Evolutionary conservation across 2,797 vertebrate genomes (phyloP).

Genomic region (Capromys pilorides): DNA sequence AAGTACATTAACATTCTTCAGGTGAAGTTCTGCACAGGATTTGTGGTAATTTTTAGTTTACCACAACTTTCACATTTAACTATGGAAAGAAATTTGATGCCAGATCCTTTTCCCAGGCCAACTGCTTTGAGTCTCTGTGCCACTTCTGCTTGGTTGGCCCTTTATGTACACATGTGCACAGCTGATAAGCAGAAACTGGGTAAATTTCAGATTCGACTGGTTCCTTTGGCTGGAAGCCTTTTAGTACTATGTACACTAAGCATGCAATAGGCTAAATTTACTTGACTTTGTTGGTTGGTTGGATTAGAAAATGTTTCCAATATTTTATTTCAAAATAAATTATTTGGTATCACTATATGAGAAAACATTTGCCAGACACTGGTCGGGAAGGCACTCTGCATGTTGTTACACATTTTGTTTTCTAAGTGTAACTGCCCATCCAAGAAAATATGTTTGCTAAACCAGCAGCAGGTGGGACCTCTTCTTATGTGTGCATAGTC

Average conservation of each 20-base stretch:
- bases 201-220: neutral
- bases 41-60: neutral
- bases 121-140: neutral
- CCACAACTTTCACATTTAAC: neutral
- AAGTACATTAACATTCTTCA: neutral
- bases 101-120: neutral
- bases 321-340: slow-evolving; percentile 53
- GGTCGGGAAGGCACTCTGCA: neutral
- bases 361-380: neutral
- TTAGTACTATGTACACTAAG: neutral
- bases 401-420: neutral
- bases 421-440: neutral
- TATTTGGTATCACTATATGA: neutral
- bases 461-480: neutral
- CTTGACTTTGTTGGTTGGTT: neutral
- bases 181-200: neutral
- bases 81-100: neutral
- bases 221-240: neutral
- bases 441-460: neutral
- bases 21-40: neutral
- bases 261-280: neutral
- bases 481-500: neutral
- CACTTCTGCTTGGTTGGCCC: neutral
- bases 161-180: neutral
- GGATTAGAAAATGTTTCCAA: slow-evolving; percentile 1